These are phyloP conservation scores for Leucophenga maculata DNA, from an alignment of 2,888 invertebrate genomes.

Conservation along the genomic window DNA sequence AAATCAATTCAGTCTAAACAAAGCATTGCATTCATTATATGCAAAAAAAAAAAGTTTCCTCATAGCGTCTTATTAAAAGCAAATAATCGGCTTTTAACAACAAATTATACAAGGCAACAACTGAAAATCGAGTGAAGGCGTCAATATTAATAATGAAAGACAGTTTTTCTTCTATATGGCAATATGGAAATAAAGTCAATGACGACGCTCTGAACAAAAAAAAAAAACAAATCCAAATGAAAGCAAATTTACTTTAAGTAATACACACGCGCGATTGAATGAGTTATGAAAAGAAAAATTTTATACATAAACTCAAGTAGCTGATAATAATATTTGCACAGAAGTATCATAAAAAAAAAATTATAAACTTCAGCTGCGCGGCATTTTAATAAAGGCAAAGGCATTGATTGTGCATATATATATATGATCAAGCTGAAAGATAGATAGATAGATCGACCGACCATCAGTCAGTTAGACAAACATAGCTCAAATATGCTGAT, in stretches of 20 bases:
- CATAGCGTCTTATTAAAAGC: slow-evolving; percentile 23
- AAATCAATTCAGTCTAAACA: no score
- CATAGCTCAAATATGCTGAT: not conserved
- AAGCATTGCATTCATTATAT: no score
- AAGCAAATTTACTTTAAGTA: slow-evolving; percentile 18
- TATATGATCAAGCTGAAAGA: not conserved
- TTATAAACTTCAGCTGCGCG: slow-evolving; percentile 2
- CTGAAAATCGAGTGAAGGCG: not conserved
- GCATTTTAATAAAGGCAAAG: slow-evolving; percentile 14
- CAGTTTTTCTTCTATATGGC: slow-evolving; percentile 19
- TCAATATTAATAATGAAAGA: slow-evolving; percentile 22
- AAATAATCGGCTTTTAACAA: slow-evolving; percentile 26
- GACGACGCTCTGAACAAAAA: not conserved
- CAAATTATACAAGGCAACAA: slow-evolving; percentile 9
- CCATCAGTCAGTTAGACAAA: not conserved
- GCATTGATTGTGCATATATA: slow-evolving; percentile 2
- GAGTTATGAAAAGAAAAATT: slow-evolving; percentile 14
- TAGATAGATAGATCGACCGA: not conserved
- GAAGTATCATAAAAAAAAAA: not conserved
- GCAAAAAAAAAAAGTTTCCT: no score
- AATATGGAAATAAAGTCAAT: not conserved
- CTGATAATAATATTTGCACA: slow-evolving; percentile 25
- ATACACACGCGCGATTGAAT: not conserved
- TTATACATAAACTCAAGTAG: slow-evolving; percentile 1
- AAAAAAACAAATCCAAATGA: not conserved